Base-by-base conservation (phyloP, 2,113 vertebrate genomes). In the Laticauda laticaudata region DNA sequence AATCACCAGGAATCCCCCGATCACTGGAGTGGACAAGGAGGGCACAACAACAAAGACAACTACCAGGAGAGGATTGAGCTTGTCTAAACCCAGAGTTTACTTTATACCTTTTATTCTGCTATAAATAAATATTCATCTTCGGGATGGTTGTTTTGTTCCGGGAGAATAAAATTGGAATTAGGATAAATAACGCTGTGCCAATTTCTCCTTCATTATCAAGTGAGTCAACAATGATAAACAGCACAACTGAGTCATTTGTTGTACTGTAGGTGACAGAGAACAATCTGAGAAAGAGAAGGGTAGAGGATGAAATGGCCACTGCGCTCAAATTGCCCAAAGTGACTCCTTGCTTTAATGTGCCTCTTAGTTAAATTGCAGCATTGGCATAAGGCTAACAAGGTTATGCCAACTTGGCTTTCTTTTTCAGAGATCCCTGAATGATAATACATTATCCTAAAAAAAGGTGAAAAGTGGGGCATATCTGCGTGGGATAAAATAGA, bases 381-480 rank as follows among this genome's bases (percentile, higher is more conserved):
- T 94, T 96, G 94, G 45, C 81, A 87, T 2, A 3, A 55, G 75
- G 7, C 61, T 92, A 89, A 75, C 4, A 92, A 48, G 0, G 21
- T 91, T 2, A 3, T 56, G 48, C 88, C 21, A 85, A 5, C 69
- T 88, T 90, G 54, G 18, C 26, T 91, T 48, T 88, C 8, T 34
- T 18, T 91, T 92, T n/a, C 29, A 92, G 39, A 94, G 92, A 87
- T 93, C 48, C 92, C 51, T 43, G 0, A 92, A 9, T 92, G 34
- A 20, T 57, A 89, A 26, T 2, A 45, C 39, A 48, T 24, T 94
- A 43, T 0, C 2, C 14, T 87, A 85, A 39, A 75, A 75, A 92
- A 54, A 1, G 4, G 51, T 14, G 3, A 51, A 24, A 92, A 91
- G 45, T 5, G 69, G 39, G 34, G 69, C 29, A 5, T 48, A 23